Evolutionary conservation across 2,113 vertebrate species (phyloP), one percentile per base, ranked within the genome.

Genomic region (Tetraodon nigroviridis): DNA sequence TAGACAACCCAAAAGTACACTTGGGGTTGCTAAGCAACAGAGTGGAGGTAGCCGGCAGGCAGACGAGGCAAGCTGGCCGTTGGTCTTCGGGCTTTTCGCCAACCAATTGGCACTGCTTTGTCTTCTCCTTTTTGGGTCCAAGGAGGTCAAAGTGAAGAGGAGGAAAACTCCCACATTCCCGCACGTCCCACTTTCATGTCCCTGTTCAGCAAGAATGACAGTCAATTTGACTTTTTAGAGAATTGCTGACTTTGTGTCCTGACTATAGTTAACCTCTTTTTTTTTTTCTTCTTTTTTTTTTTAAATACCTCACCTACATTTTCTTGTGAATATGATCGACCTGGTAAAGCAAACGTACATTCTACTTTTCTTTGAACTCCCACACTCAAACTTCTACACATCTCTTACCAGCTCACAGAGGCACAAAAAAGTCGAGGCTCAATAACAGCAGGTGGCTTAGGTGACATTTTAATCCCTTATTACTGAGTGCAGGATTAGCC

Each of bases 381-480:
- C 54, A 45, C 24, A 32, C 50, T 40, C 27, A 40, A 51, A 61
- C 58, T 69, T 50, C 66, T 67, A 46, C 51, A 42, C 45, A 37
- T 54, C 51, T 62, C 60, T 61, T 54, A 57, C 57, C 47, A 59
- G 76, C 68, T 75, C 69, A 67, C 65, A 79, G 8, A 57, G 42
- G 29, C 66, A 80, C 73, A 83, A 80, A 76, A 27, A 76, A 81
- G 84, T 81, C 86, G 84, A 78, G 85, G 88, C 86, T 88, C 86
- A 84, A 85, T 88, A 89, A 83, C 87, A 90, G 90, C 88, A 89
- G 89, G 89, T 91, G 89, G 85, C 80, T 88, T 84, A 89, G 87
- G 88, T 88, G 80, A 89, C 90, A 89, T 90, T 88, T 89, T 89
- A 90, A 89, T 91, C 90, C 90, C 85, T 90, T 90, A 90, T 89